These are phyloP conservation scores for Spinibarbus caldwelli DNA, from an alignment of 2,797 vertebrate genomes.

Conservation along the genomic window DNA sequence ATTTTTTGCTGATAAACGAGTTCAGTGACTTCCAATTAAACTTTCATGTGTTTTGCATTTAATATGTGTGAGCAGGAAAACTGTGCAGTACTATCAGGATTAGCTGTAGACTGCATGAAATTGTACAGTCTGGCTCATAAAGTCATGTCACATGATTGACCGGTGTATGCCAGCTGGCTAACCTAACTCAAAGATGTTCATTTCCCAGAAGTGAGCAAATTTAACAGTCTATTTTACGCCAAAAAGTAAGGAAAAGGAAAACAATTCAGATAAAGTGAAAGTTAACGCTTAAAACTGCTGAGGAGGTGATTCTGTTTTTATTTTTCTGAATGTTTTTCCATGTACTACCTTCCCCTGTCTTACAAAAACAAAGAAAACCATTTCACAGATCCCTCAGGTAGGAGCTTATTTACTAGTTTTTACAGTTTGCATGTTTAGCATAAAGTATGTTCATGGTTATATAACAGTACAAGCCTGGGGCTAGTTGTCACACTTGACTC, in stretches of 20 bases:
- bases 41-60: not conserved
- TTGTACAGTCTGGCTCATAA: not conserved
- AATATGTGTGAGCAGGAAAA: not conserved
- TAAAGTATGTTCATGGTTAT: not conserved
- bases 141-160: constrained; percentile 5
- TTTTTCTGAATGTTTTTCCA: not conserved
- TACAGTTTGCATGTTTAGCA: not conserved
- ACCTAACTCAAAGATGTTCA: not conserved
- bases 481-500: not conserved
- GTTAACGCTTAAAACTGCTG: not conserved
- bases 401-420: not conserved
- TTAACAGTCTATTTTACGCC: constrained; percentile 2
- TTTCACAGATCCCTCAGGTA: not conserved
- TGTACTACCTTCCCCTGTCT: not conserved
- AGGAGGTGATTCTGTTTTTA: not conserved
- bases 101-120: constrained; percentile 6
- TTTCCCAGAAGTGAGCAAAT: constrained; percentile 39
- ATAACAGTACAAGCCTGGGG: not conserved
- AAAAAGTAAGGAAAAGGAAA: constrained; percentile 9
- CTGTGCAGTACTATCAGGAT: not conserved
- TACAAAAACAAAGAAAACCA: not conserved
- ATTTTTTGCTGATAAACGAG: not conserved
- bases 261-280: constrained; percentile 14
- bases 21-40: not conserved
- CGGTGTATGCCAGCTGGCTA: not conserved